Percentiles rank a stretch among this genome's conserved stretches.
phyloP scores from a whole-genome alignment of 2,888 invertebrate genomes.

The Sarcophaga variegata region DNA sequence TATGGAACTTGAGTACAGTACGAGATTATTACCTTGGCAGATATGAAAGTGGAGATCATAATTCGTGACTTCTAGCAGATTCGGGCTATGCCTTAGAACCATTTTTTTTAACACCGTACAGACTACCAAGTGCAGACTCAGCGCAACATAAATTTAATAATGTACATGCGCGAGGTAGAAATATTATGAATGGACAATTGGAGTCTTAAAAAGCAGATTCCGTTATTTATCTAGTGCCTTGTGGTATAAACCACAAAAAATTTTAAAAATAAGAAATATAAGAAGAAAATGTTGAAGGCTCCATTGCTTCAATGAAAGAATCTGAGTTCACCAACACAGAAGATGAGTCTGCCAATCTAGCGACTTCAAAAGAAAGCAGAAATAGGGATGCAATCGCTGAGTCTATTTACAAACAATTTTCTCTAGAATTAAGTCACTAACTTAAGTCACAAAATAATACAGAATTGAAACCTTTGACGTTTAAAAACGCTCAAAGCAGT shows the following conservation, averaged over 20 bases:
- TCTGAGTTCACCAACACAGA: slow-evolving; percentile 2
- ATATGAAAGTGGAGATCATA: slow-evolving; percentile 23
- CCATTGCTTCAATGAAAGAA: background rate
- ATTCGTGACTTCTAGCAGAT: slow-evolving; percentile 29
- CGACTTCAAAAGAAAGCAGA: slow-evolving; percentile 9
- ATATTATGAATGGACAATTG: slow-evolving; percentile 43
- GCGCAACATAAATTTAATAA: slow-evolving; percentile 35
- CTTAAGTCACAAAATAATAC: no score
- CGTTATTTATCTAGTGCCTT: slow-evolving; percentile 20
- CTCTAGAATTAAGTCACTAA: no score
- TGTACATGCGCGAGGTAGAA: slow-evolving; percentile 4
- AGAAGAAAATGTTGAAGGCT: background rate
- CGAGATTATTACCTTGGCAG: background rate
- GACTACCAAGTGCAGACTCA: slow-evolving; percentile 2
- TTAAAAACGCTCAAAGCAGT: no score
- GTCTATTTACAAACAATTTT: no score
- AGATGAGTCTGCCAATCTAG: background rate
- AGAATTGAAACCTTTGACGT: no score
- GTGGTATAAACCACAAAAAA: background rate
- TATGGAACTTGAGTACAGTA: slow-evolving; percentile 8
- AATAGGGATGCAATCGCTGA: background rate
- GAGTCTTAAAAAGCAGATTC: slow-evolving; percentile 24
- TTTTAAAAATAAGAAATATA: slow-evolving; percentile 20
- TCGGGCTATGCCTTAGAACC: slow-evolving; percentile 42
- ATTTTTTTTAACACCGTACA: slow-evolving; percentile 41